Percentiles rank a stretch among this genome's conserved stretches.
These are phyloP conservation scores for Drosophila ananassae DNA, from an alignment of 1,140 invertebrate species.

Conservation along the genomic window DNA sequence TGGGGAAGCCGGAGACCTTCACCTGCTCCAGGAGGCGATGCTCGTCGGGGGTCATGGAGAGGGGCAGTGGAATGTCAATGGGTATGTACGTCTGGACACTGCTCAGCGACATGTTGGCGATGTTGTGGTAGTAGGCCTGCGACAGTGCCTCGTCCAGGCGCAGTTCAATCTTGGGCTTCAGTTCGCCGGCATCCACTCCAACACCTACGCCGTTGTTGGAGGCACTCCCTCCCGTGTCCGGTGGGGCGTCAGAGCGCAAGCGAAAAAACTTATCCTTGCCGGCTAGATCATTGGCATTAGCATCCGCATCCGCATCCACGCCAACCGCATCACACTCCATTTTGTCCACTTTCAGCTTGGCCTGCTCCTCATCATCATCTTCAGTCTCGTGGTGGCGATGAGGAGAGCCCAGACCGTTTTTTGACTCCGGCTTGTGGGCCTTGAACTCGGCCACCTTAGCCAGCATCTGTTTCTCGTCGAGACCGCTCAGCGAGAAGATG, in stretches of 20 bases:
- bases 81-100: slow-evolving; percentile 87
- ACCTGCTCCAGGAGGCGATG: slow-evolving; percentile 89
- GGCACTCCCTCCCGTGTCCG: slow-evolving; percentile 62
- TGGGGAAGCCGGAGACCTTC: slow-evolving; percentile 89
- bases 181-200: slow-evolving; percentile 20
- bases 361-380: slow-evolving; percentile 77
- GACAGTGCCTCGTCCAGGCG: slow-evolving; percentile 73
- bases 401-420: slow-evolving; percentile 83
- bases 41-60: slow-evolving; percentile 91
- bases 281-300: slow-evolving; percentile 20
- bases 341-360: slow-evolving; percentile 32
- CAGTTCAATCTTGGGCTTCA: slow-evolving; percentile 78
- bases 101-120: slow-evolving; percentile 86
- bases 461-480: slow-evolving; percentile 86
- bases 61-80: slow-evolving; percentile 90
- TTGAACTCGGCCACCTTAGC: slow-evolving; percentile 80
- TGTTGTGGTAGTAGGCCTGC: slow-evolving; percentile 83
- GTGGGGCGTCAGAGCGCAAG: slow-evolving; percentile 66
- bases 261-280: slow-evolving; percentile 78
- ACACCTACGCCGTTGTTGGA: not conserved
- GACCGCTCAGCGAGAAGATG: slow-evolving; percentile 85
- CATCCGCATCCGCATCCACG: not conserved
- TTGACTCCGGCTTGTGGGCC: slow-evolving; percentile 61
- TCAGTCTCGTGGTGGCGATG: slow-evolving; percentile 71
- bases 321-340: slow-evolving; percentile 1